Evolutionary conservation across 2,113 vertebrate genomes (phyloP).

Genomic region (Thymallus thymallus): DNA sequence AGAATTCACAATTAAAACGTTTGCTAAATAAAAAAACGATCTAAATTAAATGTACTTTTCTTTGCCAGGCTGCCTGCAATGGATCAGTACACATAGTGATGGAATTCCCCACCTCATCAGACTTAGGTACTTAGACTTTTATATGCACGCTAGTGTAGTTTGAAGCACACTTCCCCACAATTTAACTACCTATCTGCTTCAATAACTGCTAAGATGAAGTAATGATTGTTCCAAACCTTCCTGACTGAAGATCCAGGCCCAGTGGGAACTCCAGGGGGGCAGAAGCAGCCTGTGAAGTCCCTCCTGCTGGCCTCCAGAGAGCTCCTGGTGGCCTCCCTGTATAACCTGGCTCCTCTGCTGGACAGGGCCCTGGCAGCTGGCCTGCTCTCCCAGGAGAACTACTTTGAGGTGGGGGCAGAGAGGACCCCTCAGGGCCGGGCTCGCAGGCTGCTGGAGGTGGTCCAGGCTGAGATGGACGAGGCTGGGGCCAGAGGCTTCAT

Average conservation of each 20-base stretch:
- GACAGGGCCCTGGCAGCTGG: slow-evolving; percentile 46
- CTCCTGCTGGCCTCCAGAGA: slow-evolving; percentile 44
- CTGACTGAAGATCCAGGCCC: background rate
- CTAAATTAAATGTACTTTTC: background rate
- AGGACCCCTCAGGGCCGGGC: slow-evolving; percentile 42
- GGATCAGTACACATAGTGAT: background rate
- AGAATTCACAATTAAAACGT: too few species aligned
- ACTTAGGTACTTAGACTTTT: too few species aligned
- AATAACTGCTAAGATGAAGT: too few species aligned
- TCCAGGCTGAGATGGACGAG: slow-evolving; percentile 59
- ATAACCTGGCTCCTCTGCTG: slow-evolving; percentile 54
- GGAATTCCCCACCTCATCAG: background rate
- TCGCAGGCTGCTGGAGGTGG: slow-evolving; percentile 57
- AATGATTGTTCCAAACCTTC: too few species aligned
- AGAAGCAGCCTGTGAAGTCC: slow-evolving; percentile 39
- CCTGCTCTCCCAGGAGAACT: slow-evolving; percentile 54
- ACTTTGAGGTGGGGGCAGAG: slow-evolving; percentile 51
- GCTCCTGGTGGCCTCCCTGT: slow-evolving; percentile 50
- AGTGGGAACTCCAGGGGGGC: background rate
- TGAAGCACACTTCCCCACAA: too few species aligned
- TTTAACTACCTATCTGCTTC: too few species aligned
- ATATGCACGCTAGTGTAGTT: too few species aligned
- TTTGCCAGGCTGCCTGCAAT: background rate
- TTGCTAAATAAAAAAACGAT: too few species aligned
- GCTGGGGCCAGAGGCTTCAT: slow-evolving; percentile 36